Evolutionary conservation across 2,888 invertebrate genomes (phyloP).

Genomic region (Thyatira batis): DNA sequence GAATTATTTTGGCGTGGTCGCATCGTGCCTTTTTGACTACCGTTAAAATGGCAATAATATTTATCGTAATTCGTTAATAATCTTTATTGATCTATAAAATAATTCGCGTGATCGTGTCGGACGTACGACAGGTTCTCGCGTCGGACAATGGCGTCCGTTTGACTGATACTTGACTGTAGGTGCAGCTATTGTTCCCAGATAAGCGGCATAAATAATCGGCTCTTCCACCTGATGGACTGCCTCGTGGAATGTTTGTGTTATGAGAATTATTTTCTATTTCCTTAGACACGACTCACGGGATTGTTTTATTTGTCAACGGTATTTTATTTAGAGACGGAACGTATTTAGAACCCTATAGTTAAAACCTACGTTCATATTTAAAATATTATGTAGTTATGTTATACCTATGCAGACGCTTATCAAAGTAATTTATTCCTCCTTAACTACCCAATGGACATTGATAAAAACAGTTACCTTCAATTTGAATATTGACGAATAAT

Average conservation of each 20-base stretch:
- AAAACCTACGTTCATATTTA: too few species aligned
- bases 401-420: too few species aligned
- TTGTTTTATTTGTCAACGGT: conserved; percentile 7
- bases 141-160: conserved; percentile 40
- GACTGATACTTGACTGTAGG: conserved; percentile 53
- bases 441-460: conserved; percentile 54
- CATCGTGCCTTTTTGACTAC: conserved; percentile 52
- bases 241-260: conserved; percentile 46
- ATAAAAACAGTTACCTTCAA: conserved; percentile 61
- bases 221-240: conserved; percentile 56
- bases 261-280: conserved; percentile 47
- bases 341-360: too few species aligned
- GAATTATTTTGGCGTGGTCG: conserved; percentile 70
- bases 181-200: conserved; percentile 63
- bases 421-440: conserved; percentile 18
- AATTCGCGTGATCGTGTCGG: conserved; percentile 26
- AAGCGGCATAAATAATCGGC: conserved; percentile 67
- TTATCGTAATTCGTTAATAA: conserved; percentile 27
- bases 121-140: neutral
- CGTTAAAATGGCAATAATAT: conserved; percentile 46
- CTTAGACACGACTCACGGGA: conserved; percentile 11
- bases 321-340: too few species aligned
- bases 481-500: conserved; percentile 55
- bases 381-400: too few species aligned
- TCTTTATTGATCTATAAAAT: conserved; percentile 19